These are phyloP conservation scores for Sceloporus tristichus DNA, from an alignment of 2,113 vertebrate species.

Conservation along the genomic window DNA sequence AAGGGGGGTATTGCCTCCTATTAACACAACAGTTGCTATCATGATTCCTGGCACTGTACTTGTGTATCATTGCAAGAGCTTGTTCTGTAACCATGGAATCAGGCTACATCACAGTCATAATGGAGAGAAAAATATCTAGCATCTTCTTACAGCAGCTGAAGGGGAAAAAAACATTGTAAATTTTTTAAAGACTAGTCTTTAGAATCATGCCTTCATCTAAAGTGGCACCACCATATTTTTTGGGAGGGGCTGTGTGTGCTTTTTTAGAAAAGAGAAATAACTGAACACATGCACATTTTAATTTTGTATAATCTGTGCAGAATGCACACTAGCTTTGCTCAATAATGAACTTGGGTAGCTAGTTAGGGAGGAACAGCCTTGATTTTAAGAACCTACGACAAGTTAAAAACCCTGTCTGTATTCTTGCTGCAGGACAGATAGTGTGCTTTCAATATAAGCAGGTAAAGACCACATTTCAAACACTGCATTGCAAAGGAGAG, in stretches of 20 bases:
- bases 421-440: neutral
- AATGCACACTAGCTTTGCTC: neutral
- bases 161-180: neutral
- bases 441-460: neutral
- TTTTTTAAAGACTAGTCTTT: neutral
- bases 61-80: slow-evolving; percentile 65
- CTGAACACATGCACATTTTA: neutral
- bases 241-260: neutral
- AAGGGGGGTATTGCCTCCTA: slow-evolving; percentile 22
- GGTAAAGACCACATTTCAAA: neutral
- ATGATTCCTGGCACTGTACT: slow-evolving; percentile 64
- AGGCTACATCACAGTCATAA: slow-evolving; percentile 66
- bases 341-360: too few species aligned
- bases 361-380: too few species aligned
- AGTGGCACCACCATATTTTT: neutral
- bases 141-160: slow-evolving; percentile 52
- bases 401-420: too few species aligned
- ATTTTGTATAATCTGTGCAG: neutral
- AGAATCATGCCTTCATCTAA: neutral
- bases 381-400: too few species aligned
- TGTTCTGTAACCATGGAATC: slow-evolving; percentile 80
- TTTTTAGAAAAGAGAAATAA: neutral
- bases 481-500: neutral
- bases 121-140: slow-evolving; percentile 59
- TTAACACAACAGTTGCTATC: slow-evolving; percentile 51